These are phyloP conservation scores for Morpho deidamia DNA, from an alignment of 2,888 invertebrate genomes.

Conservation along the genomic window DNA sequence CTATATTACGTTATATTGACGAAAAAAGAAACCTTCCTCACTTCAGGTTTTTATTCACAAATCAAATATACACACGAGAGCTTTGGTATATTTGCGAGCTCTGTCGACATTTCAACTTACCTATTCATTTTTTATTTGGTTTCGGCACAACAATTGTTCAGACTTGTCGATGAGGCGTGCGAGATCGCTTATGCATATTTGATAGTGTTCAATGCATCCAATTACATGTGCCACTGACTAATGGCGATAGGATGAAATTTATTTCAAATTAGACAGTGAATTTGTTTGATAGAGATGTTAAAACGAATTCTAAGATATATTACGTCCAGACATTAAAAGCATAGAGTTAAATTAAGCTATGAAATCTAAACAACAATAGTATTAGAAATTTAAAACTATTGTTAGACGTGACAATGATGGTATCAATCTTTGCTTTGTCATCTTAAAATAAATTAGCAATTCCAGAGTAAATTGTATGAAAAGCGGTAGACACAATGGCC, in stretches of 20 bases:
- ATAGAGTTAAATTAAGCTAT: no score
- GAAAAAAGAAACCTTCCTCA: background rate
- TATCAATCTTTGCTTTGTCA: no score
- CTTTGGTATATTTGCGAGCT: conserved; percentile 23
- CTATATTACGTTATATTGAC: background rate
- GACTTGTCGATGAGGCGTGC: conserved; percentile 30
- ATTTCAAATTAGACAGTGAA: background rate
- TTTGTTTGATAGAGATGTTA: background rate
- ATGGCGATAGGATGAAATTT: conserved; percentile 4
- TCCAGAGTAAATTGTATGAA: no score
- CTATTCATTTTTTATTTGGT: conserved; percentile 33
- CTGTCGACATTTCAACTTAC: conserved; percentile 25
- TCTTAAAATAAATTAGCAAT: no score
- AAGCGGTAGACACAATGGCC: no score
- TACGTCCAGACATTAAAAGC: no score
- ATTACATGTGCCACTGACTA: conserved; percentile 29
- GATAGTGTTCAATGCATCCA: conserved; percentile 31
- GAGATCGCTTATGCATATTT: conserved; percentile 31
- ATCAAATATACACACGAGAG: conserved; percentile 5
- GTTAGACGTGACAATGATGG: no score
- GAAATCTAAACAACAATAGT: no score
- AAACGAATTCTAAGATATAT: no score
- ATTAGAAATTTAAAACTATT: no score
- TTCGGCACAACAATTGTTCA: conserved; percentile 34
- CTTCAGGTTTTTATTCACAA: conserved; percentile 9